These are phyloP conservation scores for Brienomyrus longianalis DNA, from an alignment of 2,113 vertebrate genomes.

Conservation along the genomic window DNA sequence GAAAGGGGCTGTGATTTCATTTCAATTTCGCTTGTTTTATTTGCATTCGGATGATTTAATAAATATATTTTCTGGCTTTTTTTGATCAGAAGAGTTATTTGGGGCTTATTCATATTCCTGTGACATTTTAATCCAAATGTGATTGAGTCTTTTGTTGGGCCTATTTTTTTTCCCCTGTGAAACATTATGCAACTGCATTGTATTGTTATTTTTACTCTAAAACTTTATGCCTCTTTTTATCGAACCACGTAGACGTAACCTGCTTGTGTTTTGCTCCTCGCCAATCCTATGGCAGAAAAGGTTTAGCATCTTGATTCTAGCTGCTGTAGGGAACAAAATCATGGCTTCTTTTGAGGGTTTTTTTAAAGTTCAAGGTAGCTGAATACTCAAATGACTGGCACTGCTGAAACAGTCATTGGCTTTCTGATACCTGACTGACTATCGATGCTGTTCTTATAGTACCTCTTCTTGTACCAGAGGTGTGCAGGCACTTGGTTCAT, in stretches of 20 bases:
- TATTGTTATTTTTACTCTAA: background rate
- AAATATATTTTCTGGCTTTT: constrained; percentile 14
- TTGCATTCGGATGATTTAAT: constrained; percentile 21
- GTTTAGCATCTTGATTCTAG: background rate
- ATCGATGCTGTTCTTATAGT: too few relatives aligned
- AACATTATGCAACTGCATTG: background rate
- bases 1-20: constrained; percentile 20
- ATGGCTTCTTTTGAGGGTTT: background rate
- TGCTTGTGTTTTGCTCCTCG: background rate
- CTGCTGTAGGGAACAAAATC: background rate
- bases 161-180: background rate
- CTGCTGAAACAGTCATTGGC: background rate
- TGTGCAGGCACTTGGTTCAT: background rate
- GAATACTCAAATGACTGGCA: background rate
- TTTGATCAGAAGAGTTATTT: constrained; percentile 11
- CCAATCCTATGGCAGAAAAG: background rate
- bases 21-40: constrained; percentile 21
- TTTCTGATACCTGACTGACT: background rate
- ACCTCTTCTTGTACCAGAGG: background rate
- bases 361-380: background rate
- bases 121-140: constrained; percentile 13
- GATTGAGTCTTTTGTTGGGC: background rate
- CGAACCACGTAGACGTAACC: background rate
- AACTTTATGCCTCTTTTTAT: background rate
- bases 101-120: constrained; percentile 15